phyloP scores from a whole-genome alignment of 92 coral and sea anemone species.

The Siderastrea radians region DNA sequence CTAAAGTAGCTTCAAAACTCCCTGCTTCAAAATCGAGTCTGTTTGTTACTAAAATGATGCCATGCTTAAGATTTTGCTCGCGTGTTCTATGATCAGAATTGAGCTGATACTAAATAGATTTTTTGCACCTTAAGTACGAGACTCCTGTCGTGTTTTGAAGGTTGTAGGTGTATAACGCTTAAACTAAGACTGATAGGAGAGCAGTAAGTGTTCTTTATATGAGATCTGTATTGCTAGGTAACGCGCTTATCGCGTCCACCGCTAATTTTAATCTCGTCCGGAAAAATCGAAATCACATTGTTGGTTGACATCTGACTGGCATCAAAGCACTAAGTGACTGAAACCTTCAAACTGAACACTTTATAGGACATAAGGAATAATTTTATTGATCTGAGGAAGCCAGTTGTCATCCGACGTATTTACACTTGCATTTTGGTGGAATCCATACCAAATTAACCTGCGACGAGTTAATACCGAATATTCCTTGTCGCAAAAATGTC shows the following conservation, averaged over 20 bases:
- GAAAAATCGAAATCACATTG: conserved; percentile 4
- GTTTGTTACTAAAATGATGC: not conserved
- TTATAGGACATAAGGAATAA: conserved; percentile 13
- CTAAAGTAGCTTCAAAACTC: conserved; percentile 3
- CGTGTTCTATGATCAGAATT: not conserved
- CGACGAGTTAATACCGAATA: not conserved
- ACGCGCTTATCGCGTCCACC: conserved; percentile 36
- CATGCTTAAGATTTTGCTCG: not conserved
- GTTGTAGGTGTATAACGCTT: not conserved
- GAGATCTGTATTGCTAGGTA: conserved; percentile 38
- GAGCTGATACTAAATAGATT: not conserved
- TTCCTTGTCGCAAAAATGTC: conserved; percentile 38
- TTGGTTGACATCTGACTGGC: conserved; percentile 40
- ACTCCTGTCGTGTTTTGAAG: too few relatives aligned
- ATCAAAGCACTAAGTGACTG: not conserved
- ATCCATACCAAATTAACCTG: not conserved
- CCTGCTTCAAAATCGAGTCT: not conserved
- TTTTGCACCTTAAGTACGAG: not conserved
- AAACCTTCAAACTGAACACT: not conserved
- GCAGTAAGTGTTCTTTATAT: not conserved
- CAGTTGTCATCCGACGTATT: conserved; percentile 1
- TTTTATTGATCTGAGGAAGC: conserved; percentile 15
- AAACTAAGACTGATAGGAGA: not conserved
- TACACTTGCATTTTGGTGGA: not conserved
- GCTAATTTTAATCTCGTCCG: not conserved